phyloP scores from a whole-genome alignment of 2,113 vertebrate genomes.

The rabbit (Oryctolagus cuniculus) region DNA sequence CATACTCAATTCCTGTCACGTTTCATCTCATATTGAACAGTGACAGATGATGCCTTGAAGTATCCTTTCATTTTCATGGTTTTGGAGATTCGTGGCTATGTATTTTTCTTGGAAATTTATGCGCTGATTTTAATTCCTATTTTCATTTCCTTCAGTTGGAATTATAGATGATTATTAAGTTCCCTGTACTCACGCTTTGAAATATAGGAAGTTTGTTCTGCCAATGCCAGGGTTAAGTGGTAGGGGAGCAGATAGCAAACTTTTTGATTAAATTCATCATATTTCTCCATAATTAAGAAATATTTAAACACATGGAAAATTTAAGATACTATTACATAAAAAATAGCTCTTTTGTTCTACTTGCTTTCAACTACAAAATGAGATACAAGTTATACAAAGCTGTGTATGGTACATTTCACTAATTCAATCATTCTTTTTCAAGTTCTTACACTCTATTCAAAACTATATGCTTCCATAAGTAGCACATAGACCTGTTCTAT shows the following conservation, averaged over 20 bases:
- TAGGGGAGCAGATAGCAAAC: background rate
- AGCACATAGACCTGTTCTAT: background rate
- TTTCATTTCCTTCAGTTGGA: slow-evolving; percentile 41
- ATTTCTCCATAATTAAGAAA: slow-evolving; percentile 22
- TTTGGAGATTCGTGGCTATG: background rate
- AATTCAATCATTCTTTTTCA: background rate
- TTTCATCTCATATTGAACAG: background rate
- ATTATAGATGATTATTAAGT: background rate
- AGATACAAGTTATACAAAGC: background rate
- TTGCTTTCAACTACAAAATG: slow-evolving; percentile 4
- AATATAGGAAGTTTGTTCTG: background rate
- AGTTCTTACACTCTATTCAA: background rate
- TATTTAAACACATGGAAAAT: background rate
- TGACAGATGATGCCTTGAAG: background rate
- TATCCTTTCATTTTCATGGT: slow-evolving; percentile 46
- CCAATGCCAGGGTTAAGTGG: background rate
- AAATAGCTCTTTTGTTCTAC: background rate
- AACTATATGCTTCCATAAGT: background rate
- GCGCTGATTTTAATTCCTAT: background rate
- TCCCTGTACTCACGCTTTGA: background rate
- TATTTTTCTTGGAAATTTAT: slow-evolving; percentile 60
- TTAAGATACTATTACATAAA: background rate
- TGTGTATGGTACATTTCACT: background rate
- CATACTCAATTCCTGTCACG: slow-evolving; percentile 34
- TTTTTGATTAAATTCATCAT: slow-evolving; percentile 18